Conservation (phyloP, 1,140 invertebrate species). For the Doryteuthis pealeii region DNA sequence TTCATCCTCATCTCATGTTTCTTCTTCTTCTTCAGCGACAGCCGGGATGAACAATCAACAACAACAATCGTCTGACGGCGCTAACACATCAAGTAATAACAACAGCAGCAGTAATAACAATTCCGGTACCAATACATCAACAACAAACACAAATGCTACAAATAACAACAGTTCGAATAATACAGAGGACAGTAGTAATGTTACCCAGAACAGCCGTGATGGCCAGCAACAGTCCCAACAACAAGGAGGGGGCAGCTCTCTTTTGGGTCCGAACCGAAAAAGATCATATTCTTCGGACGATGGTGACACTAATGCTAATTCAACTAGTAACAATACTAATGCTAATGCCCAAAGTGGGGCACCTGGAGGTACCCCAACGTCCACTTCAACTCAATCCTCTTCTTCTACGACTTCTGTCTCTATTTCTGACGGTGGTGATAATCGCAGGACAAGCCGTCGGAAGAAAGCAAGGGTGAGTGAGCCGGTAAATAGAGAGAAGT, state of each 20-base stretch:
- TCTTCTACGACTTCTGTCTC: not conserved
- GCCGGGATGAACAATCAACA: not conserved
- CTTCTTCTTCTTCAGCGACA: not conserved
- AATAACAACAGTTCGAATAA: no score
- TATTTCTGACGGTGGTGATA: conserved; percentile 7
- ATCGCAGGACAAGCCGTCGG: conserved; percentile 10
- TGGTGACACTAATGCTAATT: not conserved
- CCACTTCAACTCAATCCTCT: not conserved
- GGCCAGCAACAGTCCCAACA: no score
- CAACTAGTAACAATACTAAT: not conserved
- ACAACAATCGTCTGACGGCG: not conserved
- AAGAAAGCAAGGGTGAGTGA: conserved; percentile 18
- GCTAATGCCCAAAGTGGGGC: no score
- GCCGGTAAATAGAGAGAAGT: conserved; percentile 6
- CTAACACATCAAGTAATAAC: not conserved
- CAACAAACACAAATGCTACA: no score
- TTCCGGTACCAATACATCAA: no score
- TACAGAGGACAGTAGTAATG: no score
- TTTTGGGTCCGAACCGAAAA: not conserved
- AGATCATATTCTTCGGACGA: not conserved
- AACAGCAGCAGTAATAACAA: not conserved
- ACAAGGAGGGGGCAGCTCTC: no score
- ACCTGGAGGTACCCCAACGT: not conserved
- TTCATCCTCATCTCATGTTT: no score
- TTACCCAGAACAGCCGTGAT: no score